Base-by-base conservation (phyloP, 2,113 vertebrate genomes). In the Ceyx cyanopectus region DNA sequence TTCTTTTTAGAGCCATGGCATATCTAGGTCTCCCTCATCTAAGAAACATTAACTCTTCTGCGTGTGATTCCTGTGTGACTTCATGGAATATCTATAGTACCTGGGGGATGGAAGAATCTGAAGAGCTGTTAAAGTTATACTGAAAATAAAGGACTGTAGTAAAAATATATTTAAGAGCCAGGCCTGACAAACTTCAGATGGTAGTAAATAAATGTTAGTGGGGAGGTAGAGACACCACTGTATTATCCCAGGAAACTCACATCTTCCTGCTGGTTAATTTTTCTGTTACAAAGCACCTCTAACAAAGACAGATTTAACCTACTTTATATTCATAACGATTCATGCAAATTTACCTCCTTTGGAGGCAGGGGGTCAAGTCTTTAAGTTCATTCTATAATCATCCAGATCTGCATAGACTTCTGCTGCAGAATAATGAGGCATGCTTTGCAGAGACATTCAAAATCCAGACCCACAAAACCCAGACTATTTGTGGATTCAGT, bases 11-110 rank as follows among this genome's bases (percentile, higher is more conserved):
- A 88, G 66, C 60, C 43, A 40, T 91, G 89, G 70, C 95, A 93
- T 94, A 96, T 96, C 92, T 87, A 90, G 94, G 93, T 91, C 93
- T 96, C 69, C 41, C 76, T 87, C 61, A 81, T 63, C 93, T 91
- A 54, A 77, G 62, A 82, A 90, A 83, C 18, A 72, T 92, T 90
- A 87, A 81, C 82, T 76, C 32, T 92, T 94, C 74, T 29, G 81
- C 34, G 51, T 84, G 40, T 7, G 63, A 92, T 43, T 88, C 67
- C 27, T 61, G 7, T 54, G 43, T 45, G 88, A 92, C 22, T 83
- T 57, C 45, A 57, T 12, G 18, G n/a, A 78, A 27, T 73, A 77
- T 40, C 62, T 73, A 8, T 23, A 32, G 40, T 30, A 73, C 29
- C 45, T 30, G 40, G 30, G 54, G 13, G 32, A 75, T 18, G 10